phyloP scores from a whole-genome alignment of 1,140 invertebrate species.

The Druon quercuslanigerum region DNA sequence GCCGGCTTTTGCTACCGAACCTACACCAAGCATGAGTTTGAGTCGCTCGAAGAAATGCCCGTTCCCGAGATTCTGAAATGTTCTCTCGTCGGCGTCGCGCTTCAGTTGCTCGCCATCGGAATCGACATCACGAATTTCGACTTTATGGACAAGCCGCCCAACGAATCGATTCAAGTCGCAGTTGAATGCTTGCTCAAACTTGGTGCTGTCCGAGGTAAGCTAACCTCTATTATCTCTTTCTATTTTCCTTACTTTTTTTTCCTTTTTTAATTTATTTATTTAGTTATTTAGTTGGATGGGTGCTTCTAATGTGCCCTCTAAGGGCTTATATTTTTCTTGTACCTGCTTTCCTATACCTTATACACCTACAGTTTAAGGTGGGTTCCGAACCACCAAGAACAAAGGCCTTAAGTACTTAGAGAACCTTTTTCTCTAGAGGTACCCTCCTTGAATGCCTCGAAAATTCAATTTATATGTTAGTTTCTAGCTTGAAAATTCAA shows the following conservation, averaged over 20 bases:
- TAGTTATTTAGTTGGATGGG: too few species aligned
- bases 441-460: too few species aligned
- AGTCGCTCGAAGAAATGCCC: slow-evolving; percentile 82
- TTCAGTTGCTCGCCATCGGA: slow-evolving; percentile 91
- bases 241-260: background rate
- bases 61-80: slow-evolving; percentile 92
- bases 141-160: slow-evolving; percentile 91
- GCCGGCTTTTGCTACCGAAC: slow-evolving; percentile 90
- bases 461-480: too few species aligned
- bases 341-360: too few species aligned
- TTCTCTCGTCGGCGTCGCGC: slow-evolving; percentile 83
- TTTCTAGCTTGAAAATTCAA: too few species aligned
- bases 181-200: slow-evolving; percentile 84
- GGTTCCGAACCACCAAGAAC: too few species aligned
- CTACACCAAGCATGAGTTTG: slow-evolving; percentile 85
- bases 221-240: too few species aligned
- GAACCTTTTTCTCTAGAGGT: too few species aligned
- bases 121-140: slow-evolving; percentile 90
- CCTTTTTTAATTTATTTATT: background rate
- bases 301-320: too few species aligned
- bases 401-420: too few species aligned
- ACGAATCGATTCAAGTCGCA: slow-evolving; percentile 82
- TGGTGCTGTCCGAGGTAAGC: slow-evolving; percentile 81
- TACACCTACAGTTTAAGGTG: too few species aligned
- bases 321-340: too few species aligned